phyloP scores from a whole-genome alignment of 2,888 invertebrate species.

The Dorcus parallelipipedus region DNA sequence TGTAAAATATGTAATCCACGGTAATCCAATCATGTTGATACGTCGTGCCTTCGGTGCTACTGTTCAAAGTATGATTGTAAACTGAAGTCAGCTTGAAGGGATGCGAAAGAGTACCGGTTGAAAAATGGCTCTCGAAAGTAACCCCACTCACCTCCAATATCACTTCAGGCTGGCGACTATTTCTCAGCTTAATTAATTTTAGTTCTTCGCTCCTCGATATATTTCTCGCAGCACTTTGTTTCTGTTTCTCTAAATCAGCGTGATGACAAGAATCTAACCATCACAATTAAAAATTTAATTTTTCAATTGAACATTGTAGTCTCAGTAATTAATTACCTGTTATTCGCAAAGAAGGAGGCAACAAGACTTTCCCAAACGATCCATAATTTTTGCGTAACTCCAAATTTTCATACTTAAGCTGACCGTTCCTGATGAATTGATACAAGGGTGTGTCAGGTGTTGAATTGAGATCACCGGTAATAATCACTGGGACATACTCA shows the following conservation, averaged over 20 bases:
- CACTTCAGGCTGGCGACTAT: slow-evolving; percentile 25
- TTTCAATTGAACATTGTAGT: background rate
- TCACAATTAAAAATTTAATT: background rate
- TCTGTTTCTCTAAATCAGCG: slow-evolving; percentile 29
- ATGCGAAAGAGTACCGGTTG: slow-evolving; percentile 63
- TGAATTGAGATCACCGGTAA: slow-evolving; percentile 93
- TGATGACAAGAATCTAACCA: slow-evolving; percentile 43
- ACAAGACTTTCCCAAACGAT: slow-evolving; percentile 9
- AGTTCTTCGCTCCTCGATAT: slow-evolving; percentile 32
- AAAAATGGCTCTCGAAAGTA: slow-evolving; percentile 50
- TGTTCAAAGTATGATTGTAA: slow-evolving; percentile 56
- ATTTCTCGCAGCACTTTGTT: slow-evolving; percentile 8
- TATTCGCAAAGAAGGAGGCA: slow-evolving; percentile 34
- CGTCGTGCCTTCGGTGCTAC: slow-evolving; percentile 66
- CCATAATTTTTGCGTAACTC: slow-evolving; percentile 11
- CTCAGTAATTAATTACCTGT: slow-evolving; percentile 41
- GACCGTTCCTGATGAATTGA: slow-evolving; percentile 63
- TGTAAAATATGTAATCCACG: slow-evolving; percentile 91
- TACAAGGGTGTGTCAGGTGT: slow-evolving; percentile 71
- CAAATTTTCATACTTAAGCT: slow-evolving; percentile 50
- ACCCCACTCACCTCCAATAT: slow-evolving; percentile 12
- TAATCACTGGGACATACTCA: slow-evolving; percentile 70
- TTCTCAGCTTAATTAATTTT: slow-evolving; percentile 38
- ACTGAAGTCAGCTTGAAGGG: slow-evolving; percentile 65
- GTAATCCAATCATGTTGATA: slow-evolving; percentile 72